These are phyloP conservation scores for Caenorhabditis sp. DNA, from an alignment of 2,888 invertebrate genomes.

Conservation along the genomic window DNA sequence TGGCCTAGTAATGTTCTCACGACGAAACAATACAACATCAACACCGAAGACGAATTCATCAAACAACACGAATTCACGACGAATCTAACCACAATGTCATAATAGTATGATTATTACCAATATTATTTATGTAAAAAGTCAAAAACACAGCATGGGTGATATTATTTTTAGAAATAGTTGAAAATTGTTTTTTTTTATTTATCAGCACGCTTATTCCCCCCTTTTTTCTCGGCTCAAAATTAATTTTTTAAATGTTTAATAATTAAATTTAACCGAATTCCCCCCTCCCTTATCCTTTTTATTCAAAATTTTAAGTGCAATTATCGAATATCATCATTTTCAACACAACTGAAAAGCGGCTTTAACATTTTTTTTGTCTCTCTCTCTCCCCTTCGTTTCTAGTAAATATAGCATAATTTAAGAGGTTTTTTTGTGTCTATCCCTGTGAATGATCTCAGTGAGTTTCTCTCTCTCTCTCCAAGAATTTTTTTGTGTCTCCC, in stretches of 20 bases:
- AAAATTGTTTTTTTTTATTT: constrained; percentile 10
- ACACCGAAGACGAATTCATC: background rate
- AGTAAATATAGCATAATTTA: background rate
- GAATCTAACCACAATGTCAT: constrained; percentile 21
- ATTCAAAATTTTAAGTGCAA: background rate
- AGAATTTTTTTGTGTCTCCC: background rate
- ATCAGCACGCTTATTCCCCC: background rate
- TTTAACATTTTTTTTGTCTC: constrained; percentile 1
- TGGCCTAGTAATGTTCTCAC: constrained; percentile 39
- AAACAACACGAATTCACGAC: constrained; percentile 15
- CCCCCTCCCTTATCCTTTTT: background rate
- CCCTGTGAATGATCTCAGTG: constrained; percentile 48
- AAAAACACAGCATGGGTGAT: constrained; percentile 29
- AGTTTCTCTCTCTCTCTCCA: constrained; percentile 11
- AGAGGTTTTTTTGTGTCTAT: background rate
- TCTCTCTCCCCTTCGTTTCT: background rate
- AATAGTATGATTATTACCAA: constrained; percentile 10
- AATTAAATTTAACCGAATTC: constrained; percentile 16
- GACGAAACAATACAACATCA: constrained; percentile 6
- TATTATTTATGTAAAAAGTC: constrained; percentile 21
- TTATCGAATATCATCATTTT: constrained; percentile 1
- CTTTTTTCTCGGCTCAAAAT: background rate
- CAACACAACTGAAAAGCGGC: background rate
- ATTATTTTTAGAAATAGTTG: constrained; percentile 35
- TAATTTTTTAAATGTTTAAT: constrained; percentile 24